Percentiles rank a stretch among this genome's conserved stretches.
Conservation (phyloP, 2,797 vertebrate genomes). For the Anas georgica region DNA sequence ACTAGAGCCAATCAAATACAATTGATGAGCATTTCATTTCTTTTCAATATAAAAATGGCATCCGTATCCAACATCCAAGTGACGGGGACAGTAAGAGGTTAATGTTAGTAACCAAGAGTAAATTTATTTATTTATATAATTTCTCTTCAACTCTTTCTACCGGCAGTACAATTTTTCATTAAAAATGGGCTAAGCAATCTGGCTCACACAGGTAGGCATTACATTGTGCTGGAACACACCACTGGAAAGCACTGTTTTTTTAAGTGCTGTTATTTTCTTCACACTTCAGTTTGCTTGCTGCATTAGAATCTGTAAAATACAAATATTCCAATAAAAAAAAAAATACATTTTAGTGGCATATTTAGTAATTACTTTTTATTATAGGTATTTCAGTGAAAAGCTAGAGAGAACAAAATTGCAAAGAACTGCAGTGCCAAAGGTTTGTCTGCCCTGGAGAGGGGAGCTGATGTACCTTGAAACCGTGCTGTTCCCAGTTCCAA, state of each 20-base stretch:
- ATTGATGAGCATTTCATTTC: neutral
- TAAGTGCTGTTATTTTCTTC: neutral
- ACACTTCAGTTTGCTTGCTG: neutral
- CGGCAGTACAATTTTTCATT: neutral
- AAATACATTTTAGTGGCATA: neutral
- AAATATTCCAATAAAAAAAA: neutral
- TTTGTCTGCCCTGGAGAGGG: too few relatives aligned
- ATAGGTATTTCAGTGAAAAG: neutral
- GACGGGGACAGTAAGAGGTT: neutral
- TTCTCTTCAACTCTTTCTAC: neutral
- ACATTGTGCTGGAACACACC: neutral
- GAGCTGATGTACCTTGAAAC: neutral
- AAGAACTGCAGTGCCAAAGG: neutral
- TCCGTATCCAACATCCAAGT: neutral
- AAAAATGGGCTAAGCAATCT: neutral
- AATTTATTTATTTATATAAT: neutral
- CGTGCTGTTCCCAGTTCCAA: neutral
- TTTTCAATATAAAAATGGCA: neutral
- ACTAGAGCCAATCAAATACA: neutral
- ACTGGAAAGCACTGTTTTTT: neutral
- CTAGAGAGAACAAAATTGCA: neutral
- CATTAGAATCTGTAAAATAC: neutral
- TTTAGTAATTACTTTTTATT: neutral
- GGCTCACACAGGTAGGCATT: neutral
- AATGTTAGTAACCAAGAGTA: neutral